Percentiles rank a stretch among this genome's conserved stretches.
Evolutionary conservation across 2,113 vertebrate genomes (phyloP).

Genomic region (Pelecanus crispus): DNA sequence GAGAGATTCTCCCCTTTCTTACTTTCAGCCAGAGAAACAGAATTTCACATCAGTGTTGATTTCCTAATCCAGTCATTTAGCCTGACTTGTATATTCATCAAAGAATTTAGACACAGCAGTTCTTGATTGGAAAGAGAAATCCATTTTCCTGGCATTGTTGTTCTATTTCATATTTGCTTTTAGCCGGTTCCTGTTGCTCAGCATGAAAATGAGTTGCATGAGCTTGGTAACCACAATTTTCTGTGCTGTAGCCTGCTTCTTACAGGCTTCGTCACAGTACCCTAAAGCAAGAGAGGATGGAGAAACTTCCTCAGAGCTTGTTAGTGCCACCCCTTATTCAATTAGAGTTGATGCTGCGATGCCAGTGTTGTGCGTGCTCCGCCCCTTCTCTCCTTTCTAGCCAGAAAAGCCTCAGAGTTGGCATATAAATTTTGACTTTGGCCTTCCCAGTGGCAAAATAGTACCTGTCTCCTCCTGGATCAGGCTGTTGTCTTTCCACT

Average conservation of each 20-base stretch:
- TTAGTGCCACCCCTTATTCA: neutral
- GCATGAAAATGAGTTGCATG: neutral
- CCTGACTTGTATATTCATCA: neutral
- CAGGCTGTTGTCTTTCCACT: neutral
- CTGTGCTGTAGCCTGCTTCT: neutral
- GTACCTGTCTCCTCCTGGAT: neutral
- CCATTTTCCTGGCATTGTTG: neutral
- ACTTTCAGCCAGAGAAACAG: neutral
- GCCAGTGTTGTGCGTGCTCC: neutral
- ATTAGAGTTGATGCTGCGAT: neutral
- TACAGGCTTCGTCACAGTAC: neutral
- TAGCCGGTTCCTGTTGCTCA: neutral
- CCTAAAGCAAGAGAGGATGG: neutral
- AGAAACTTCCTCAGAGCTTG: neutral
- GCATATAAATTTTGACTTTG: neutral
- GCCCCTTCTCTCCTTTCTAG: neutral
- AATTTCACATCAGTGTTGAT: neutral
- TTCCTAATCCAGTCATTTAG: neutral
- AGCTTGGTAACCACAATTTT: neutral
- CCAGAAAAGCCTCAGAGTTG: neutral
- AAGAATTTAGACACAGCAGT: neutral
- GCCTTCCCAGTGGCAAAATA: neutral
- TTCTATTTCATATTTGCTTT: conserved; percentile 15
- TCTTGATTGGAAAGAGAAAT: neutral
- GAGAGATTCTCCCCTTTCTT: neutral